Base-by-base conservation (phyloP, 2,113 vertebrate genomes). In the Platysteira castanea region DNA sequence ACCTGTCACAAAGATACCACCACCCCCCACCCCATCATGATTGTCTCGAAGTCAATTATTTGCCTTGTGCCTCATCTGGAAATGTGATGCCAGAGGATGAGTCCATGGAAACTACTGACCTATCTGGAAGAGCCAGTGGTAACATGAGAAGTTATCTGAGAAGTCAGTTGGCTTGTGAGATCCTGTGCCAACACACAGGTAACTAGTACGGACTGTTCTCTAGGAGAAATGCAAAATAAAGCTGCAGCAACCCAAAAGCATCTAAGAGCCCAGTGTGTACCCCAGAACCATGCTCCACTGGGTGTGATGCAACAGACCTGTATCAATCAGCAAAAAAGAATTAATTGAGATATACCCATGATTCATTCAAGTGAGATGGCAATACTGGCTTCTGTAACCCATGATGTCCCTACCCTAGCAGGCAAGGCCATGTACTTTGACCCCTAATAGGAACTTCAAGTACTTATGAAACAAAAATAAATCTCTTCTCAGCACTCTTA, bases 401-500 rank as follows among this genome's bases (percentile, higher is more conserved):
- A n/a, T 64, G 12, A 30, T 44, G 41, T 71, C 74, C 26, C 37
- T 53, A 73, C 70, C 87, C 57, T 65, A 73, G 53, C 24, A 85
- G n/a, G 41, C 57, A 85, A 90, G 78, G 42, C 78, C 53, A 37
- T 1, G 22, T n/a, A 96, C 84, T 87, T 95, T 90, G 85, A 49
- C 23, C 53, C 17, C 37, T 79, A 76, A 57, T 15, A 76, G n/a
- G 65, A 91, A 70, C 19, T 75, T 87, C 13, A 37, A n/a, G 28
- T 90, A 67, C 74, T 96, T 90, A 82, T 37, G 85, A 60, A 82
- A 76, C 49, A 56, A 73, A 94, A 82, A 82, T 46, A 93, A 87
- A 42, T 76, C 17, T 68, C 78, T 85, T 87, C 84, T 85, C 84
- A 90, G 74, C 65, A 83, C 13, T 87, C 35, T 33, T 79, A 39